Percentiles rank a stretch among this genome's conserved stretches.
Evolutionary conservation across 2,113 vertebrate genomes (phyloP).

Genomic region (Numenius arquata): DNA sequence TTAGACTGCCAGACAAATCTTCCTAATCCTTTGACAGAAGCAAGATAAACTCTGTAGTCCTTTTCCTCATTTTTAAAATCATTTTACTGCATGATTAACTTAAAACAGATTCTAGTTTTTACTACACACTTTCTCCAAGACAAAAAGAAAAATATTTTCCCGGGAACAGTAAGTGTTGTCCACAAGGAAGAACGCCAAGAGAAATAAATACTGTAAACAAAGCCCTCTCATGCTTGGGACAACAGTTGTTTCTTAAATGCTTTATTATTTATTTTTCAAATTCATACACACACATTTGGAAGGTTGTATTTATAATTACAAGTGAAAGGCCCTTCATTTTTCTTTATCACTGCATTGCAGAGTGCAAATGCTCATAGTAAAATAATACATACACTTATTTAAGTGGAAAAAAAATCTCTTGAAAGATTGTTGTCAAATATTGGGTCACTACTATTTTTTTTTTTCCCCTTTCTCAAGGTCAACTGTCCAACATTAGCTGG

Average conservation of each 20-base stretch:
- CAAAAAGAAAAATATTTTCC: neutral
- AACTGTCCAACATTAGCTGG: neutral
- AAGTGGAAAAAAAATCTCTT: neutral
- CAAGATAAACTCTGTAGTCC: neutral
- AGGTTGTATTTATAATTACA: neutral
- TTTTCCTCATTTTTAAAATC: neutral
- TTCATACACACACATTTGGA: neutral
- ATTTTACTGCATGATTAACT: neutral
- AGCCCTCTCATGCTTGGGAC: neutral
- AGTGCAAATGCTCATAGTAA: neutral
- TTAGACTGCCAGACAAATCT: neutral
- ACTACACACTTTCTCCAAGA: neutral
- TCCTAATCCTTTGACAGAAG: neutral
- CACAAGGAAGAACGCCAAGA: neutral
- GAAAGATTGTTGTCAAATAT: neutral
- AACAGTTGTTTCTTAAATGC: neutral
- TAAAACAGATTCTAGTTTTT: neutral
- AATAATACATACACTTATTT: neutral
- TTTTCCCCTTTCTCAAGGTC: neutral
- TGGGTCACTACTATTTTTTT: neutral
- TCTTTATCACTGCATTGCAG: neutral
- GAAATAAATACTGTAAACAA: neutral
- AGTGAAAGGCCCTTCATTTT: neutral
- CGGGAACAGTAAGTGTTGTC: neutral
- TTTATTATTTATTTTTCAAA: neutral